phyloP scores from a whole-genome alignment of 2,113 vertebrate species.

The Tragelaphus imberbis region DNA sequence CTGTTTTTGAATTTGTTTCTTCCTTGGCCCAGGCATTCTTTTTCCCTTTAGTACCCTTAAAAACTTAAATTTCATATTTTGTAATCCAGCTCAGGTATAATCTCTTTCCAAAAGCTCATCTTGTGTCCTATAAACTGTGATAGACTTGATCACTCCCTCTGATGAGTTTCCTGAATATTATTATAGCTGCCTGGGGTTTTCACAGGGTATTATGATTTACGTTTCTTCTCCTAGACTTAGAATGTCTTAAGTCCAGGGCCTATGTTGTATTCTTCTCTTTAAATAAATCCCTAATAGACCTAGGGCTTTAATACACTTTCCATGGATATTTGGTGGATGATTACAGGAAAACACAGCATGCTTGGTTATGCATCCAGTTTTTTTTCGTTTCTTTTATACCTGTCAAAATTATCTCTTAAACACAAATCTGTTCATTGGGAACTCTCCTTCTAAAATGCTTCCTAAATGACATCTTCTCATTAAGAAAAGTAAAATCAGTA shows the following conservation, averaged over 20 bases:
- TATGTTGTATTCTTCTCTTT: background rate
- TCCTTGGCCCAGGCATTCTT: background rate
- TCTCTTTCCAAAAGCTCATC: background rate
- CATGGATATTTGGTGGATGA: background rate
- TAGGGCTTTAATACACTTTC: background rate
- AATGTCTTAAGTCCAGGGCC: background rate
- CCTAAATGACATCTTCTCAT: background rate
- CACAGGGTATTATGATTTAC: background rate
- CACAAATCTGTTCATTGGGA: background rate
- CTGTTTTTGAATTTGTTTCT: background rate
- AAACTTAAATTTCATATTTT: conserved; percentile 1
- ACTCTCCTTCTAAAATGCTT: background rate
- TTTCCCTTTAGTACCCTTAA: background rate
- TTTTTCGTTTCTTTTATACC: background rate
- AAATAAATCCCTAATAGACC: background rate
- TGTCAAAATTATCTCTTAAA: background rate
- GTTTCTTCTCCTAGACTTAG: background rate
- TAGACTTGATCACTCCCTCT: background rate
- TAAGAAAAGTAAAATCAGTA: background rate
- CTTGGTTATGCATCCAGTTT: background rate
- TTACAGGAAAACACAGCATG: background rate
- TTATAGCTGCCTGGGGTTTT: background rate
- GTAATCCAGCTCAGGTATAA: background rate
- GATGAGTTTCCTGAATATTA: background rate
- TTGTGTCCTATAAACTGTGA: background rate